Percentiles rank a stretch among this genome's conserved stretches.
These are phyloP conservation scores for Polypedilum pembai DNA, from an alignment of 1,140 invertebrate species.

Conservation along the genomic window DNA sequence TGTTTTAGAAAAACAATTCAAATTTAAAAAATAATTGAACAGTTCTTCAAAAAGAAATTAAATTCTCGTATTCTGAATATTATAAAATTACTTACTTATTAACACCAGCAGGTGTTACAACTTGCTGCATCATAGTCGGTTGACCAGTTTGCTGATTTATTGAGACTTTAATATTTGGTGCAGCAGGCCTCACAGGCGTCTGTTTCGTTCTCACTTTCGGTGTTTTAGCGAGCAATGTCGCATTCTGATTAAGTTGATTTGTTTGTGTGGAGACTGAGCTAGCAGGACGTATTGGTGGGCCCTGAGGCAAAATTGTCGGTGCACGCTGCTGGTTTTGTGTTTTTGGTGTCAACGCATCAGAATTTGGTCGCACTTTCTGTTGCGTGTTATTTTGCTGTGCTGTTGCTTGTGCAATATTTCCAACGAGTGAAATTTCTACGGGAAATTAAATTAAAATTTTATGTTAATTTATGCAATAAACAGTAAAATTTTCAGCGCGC, in stretches of 20 bases:
- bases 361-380: conserved; percentile 31
- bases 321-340: conserved; percentile 34
- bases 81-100: conserved; percentile 37
- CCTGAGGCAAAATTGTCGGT: conserved; percentile 52
- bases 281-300: conserved; percentile 57
- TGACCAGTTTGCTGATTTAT: conserved; percentile 39
- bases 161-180: conserved; percentile 52
- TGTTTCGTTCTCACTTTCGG: conserved; percentile 39
- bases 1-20: too few relatives aligned
- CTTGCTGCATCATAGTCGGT: conserved; percentile 44
- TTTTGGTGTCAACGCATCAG: conserved; percentile 24
- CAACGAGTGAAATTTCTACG: conserved; percentile 15
- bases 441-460: neutral
- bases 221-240: conserved; percentile 40
- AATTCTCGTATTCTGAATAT: neutral
- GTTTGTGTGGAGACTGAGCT: conserved; percentile 70
- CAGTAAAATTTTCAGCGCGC: neutral
- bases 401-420: conserved; percentile 25
- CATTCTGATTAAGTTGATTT: conserved; percentile 41
- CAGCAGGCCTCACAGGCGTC: conserved; percentile 51
- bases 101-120: conserved; percentile 39
- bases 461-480: neutral
- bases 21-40: too few relatives aligned
- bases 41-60: neutral
- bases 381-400: conserved; percentile 31